Evolutionary conservation across 2,888 invertebrate species (phyloP).

Genomic region (Clepsis dumicolana): DNA sequence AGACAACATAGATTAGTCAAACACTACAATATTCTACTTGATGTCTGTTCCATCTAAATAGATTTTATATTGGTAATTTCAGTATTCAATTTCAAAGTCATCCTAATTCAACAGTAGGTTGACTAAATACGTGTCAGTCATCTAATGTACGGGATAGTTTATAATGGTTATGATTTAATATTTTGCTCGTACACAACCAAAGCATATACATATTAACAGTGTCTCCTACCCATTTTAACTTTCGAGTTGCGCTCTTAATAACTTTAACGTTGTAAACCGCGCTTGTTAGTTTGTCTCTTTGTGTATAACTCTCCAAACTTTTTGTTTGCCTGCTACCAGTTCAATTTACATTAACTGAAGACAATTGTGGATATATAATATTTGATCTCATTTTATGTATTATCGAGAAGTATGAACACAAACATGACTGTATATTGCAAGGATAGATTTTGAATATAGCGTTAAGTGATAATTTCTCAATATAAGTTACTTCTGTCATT

Average conservation of each 20-base stretch:
- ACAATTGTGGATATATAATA: slow-evolving; percentile 69
- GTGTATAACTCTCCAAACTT: slow-evolving; percentile 22
- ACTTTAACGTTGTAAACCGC: not conserved
- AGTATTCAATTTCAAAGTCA: too few species aligned
- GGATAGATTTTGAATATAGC: slow-evolving; percentile 58
- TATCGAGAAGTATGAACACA: slow-evolving; percentile 72
- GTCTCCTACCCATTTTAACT: not conserved
- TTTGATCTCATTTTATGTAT: slow-evolving; percentile 82
- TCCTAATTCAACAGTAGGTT: too few species aligned
- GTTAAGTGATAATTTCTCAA: slow-evolving; percentile 54
- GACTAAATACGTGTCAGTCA: slow-evolving; percentile 18
- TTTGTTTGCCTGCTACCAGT: too few species aligned
- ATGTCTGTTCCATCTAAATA: slow-evolving; percentile 11
- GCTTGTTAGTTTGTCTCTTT: not conserved
- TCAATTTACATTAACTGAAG: slow-evolving; percentile 62
- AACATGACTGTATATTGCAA: slow-evolving; percentile 57
- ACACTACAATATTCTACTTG: slow-evolving; percentile 13
- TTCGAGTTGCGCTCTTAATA: not conserved
- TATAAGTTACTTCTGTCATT: slow-evolving; percentile 49
- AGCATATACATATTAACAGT: slow-evolving; percentile 29
- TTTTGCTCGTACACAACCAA: slow-evolving; percentile 38
- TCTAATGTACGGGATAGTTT: slow-evolving; percentile 8
- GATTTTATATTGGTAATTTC: not conserved
- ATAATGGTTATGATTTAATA: not conserved
- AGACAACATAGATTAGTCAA: not conserved